phyloP scores from a whole-genome alignment of 2,113 vertebrate species.

The Microcebus griseorufus region DNA sequence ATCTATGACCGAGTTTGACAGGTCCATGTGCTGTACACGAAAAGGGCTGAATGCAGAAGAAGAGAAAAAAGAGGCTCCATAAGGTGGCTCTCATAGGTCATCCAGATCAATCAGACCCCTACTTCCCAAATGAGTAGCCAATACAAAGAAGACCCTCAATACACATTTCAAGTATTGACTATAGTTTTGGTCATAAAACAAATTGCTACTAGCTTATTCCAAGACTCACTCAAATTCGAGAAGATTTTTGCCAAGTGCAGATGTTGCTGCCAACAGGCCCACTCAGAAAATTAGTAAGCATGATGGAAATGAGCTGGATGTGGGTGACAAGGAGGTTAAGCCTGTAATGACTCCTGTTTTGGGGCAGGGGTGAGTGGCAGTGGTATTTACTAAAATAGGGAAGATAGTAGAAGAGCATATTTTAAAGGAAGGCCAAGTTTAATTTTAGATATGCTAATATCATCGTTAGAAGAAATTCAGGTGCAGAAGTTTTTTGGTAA shows the following conservation, averaged over 20 bases:
- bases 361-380: neutral
- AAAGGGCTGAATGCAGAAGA: conserved; percentile 82
- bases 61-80: neutral
- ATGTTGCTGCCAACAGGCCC: no score
- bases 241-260: neutral
- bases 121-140: neutral
- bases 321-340: neutral
- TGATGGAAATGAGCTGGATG: neutral
- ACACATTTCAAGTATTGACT: neutral
- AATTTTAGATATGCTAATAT: neutral
- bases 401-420: neutral
- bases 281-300: neutral
- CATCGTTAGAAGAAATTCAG: neutral
- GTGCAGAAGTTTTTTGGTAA: neutral
- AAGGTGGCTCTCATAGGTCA: neutral
- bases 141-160: neutral
- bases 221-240: neutral
- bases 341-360: neutral
- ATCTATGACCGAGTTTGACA: conserved; percentile 91
- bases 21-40: conserved; percentile 90
- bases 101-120: neutral
- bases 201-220: neutral
- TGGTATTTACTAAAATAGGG: neutral
- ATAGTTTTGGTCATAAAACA: neutral
- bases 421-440: neutral